Percentiles rank a stretch among this genome's conserved stretches.
phyloP scores from a whole-genome alignment of 2,888 invertebrate species.

The Chorisops tibialis region DNA sequence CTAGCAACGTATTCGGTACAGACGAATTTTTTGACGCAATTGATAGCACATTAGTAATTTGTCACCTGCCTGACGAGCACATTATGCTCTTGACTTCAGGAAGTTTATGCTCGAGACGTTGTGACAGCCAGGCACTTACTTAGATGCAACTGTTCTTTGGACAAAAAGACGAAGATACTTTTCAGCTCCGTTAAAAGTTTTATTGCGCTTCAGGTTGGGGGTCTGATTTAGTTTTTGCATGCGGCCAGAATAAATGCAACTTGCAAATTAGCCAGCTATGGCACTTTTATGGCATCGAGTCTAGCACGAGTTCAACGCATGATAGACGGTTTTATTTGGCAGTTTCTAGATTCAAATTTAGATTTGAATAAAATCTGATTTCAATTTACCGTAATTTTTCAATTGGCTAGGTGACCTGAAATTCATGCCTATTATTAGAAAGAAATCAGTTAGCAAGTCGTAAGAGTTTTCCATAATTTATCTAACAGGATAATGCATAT shows the following conservation, averaged over 20 bases:
- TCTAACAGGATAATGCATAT: too few relatives aligned
- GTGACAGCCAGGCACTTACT: conserved; percentile 10
- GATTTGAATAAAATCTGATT: too few relatives aligned
- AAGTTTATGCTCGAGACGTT: conserved; percentile 8
- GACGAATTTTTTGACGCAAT: conserved; percentile 19
- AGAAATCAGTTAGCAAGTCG: too few relatives aligned
- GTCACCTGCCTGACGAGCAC: conserved; percentile 15
- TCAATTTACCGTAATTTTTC: too few relatives aligned
- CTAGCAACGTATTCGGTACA: conserved; percentile 22
- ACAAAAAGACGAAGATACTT: neutral
- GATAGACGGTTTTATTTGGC: too few relatives aligned
- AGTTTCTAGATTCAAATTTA: too few relatives aligned
- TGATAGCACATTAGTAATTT: conserved; percentile 17
- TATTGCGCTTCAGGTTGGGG: conserved; percentile 16
- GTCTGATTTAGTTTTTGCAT: conserved; percentile 19
- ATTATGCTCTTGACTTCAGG: conserved; percentile 20
- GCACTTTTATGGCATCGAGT: too few relatives aligned
- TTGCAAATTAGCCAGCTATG: too few relatives aligned
- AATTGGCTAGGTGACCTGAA: too few relatives aligned
- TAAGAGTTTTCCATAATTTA: too few relatives aligned
- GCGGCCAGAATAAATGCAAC: conserved; percentile 9
- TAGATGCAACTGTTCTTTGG: conserved; percentile 22
- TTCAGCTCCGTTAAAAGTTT: conserved; percentile 15
- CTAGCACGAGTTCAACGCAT: too few relatives aligned
- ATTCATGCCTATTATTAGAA: too few relatives aligned